Evolutionary conservation across 2,888 invertebrate genomes (phyloP), one percentile per base, ranked within the genome.

Genomic region (Nephrotoma appendiculata): DNA sequence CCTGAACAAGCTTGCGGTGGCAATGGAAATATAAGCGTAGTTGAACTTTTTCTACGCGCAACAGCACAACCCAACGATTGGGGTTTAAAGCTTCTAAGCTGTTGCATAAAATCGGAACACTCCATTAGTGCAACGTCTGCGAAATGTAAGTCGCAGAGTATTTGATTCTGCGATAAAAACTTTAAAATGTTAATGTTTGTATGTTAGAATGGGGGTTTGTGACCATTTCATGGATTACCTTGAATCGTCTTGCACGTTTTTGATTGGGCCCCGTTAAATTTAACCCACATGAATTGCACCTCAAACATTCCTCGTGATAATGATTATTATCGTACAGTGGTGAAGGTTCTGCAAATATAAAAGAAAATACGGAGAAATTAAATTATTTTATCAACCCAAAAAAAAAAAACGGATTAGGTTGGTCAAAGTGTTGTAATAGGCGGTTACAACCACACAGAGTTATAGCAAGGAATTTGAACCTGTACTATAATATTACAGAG

Each of bases 91-190:
- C 97, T 96, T 91, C 98, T 95, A 91, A 98, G 94, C 93, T 98
- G 98, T 93, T 98, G 97, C 97, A 98, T 97, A 93, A 98, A 98
- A 94, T 98, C 98, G 90, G 97, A 96, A 93, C 97, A 97, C 96
- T 98, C 98, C 97, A 98, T 97, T 92, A 98, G 96, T 92, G 97
- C 96, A 89, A 98, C 97, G 96, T 98, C 98, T 90, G 97, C 97
- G 92, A 98, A 98, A 93, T 98, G 98, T 92, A 98, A 94, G 93
- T 98, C 97, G 95, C 98, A 98, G 92, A 98, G 95, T 92, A 98
- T 97, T 92, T 97, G 97, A 93, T 98, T 98, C 93, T 95, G 89
- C 41, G 87, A 88, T 86, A 44, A 86, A 87, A 87, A 19, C n/a
- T 41, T 42, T 15, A 71, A 42, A 86, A 86, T 44, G 48, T 48